Conservation (phyloP, 1,140 invertebrate species). For the Megathymus violae region DNA sequence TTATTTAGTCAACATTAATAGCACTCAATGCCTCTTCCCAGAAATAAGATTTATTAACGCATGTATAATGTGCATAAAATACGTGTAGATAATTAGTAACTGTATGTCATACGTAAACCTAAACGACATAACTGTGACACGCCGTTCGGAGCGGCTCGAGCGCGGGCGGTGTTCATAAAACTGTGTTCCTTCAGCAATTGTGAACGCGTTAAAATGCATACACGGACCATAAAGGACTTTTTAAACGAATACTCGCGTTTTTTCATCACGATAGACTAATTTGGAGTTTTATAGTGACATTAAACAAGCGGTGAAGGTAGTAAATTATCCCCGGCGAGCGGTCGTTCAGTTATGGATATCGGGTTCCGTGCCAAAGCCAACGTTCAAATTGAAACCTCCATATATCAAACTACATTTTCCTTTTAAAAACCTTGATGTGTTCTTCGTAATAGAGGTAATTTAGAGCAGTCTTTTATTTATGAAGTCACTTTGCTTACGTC, state of each 20-base stretch:
- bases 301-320: slow-evolving; percentile 29
- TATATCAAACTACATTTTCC: not conserved
- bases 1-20: too few species aligned
- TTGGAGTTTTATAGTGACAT: slow-evolving; percentile 29
- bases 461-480: too few species aligned
- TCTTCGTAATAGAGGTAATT: too few species aligned
- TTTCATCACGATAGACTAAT: slow-evolving; percentile 29
- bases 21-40: too few species aligned
- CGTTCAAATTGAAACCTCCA: not conserved
- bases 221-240: slow-evolving; percentile 19
- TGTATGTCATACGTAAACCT: not conserved
- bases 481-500: too few species aligned
- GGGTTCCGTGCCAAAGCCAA: slow-evolving; percentile 9
- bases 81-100: too few species aligned
- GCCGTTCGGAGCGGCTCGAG: not conserved
- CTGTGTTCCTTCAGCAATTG: slow-evolving; percentile 5
- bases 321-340: slow-evolving; percentile 23
- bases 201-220: slow-evolving; percentile 23
- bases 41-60: not conserved
- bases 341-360: slow-evolving; percentile 14
- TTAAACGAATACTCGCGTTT: slow-evolving; percentile 20
- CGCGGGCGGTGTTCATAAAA: slow-evolving; percentile 3
- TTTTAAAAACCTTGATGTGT: too few species aligned
- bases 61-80: too few species aligned
- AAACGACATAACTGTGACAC: slow-evolving; percentile 10